Base-by-base conservation (phyloP, 1,140 invertebrate genomes). In the Archivesica marissinica region DNA sequence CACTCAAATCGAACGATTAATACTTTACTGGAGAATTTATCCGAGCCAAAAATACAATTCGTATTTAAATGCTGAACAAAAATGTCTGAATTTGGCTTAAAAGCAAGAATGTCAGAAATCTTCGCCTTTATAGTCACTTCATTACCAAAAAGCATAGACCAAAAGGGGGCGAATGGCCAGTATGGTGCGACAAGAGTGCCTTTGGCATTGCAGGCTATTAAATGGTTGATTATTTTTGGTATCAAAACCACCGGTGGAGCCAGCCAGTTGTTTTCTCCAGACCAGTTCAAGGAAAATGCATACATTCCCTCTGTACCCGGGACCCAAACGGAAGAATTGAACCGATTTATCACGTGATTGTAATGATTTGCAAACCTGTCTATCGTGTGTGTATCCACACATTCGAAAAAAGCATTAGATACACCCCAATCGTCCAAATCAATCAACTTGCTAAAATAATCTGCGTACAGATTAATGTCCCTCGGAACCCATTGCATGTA, bases 251-350 rank as follows among this genome's bases (percentile, higher is more conserved):
- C 66, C 7, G 33, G 66, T 41, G 33, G 66, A 7, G 44, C 66
- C 44, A 70, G 44, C 66, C 66, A 70, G 33, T 70, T 70, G 44
- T 70, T 70, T 70, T 70, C 66, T 11, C 25, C 11, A 6, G 13
- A n/a, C 66, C 66, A 39, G 7, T 25, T 25, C 2, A 6, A 4
- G 44, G 66, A 70, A 41, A 70, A 39, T 23, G 66, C 38, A 28
- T 70, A n/a, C 13, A 70, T 39, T 41, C 44, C 44, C n/a, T 70
- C 35, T 41, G 59, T 64, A 33, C 59, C 66, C n/a, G 38, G 66
- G 44, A 70, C 41, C 41, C 33, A 41, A 47, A 70, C 23, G 20
- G 2, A 23, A 41, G 50, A 54, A 54, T 54, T 54, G n/a, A 54
- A 54, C 7, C 50, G 6, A 54, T n/a, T 7, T 9, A 54, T 11